These are phyloP conservation scores for Perdita meconis DNA, from an alignment of 2,888 invertebrate genomes.

Conservation along the genomic window DNA sequence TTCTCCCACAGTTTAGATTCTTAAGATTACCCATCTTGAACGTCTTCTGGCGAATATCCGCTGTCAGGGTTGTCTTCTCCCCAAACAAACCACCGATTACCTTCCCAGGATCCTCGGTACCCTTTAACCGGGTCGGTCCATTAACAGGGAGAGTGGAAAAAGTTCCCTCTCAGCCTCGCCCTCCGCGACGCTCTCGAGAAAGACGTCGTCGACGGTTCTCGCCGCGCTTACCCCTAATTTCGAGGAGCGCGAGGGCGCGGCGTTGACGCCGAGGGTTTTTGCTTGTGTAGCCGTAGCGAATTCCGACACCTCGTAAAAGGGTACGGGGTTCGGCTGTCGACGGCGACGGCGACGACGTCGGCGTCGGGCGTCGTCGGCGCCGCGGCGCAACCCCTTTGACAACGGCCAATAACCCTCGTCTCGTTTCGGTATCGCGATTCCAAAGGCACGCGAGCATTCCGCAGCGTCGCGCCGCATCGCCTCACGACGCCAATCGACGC, in stretches of 20 bases:
- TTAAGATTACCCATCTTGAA: too few relatives aligned
- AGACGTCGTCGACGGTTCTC: slow-evolving; percentile 16
- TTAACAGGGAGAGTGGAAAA: slow-evolving; percentile 9
- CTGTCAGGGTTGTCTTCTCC: not conserved
- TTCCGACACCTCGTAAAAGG: slow-evolving; percentile 64
- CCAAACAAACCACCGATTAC: slow-evolving; percentile 18
- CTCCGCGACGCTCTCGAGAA: slow-evolving; percentile 19
- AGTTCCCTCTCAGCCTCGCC: slow-evolving; percentile 20
- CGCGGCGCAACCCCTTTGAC: slow-evolving; percentile 59
- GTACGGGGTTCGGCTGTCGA: slow-evolving; percentile 51
- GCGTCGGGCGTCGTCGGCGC: slow-evolving; percentile 23
- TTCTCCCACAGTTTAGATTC: too few relatives aligned
- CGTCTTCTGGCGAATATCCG: not conserved
- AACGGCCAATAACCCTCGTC: slow-evolving; percentile 67
- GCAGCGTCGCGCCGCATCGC: slow-evolving; percentile 41
- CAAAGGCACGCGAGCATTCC: slow-evolving; percentile 64
- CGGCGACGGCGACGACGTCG: slow-evolving; percentile 32
- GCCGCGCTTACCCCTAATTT: slow-evolving; percentile 58
- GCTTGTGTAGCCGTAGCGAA: slow-evolving; percentile 50
- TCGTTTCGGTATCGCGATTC: slow-evolving; percentile 68
- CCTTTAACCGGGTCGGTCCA: slow-evolving; percentile 21
- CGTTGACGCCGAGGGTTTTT: slow-evolving; percentile 40
- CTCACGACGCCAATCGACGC: slow-evolving; percentile 53
- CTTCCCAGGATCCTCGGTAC: slow-evolving; percentile 11
- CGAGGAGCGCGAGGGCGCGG: slow-evolving; percentile 8